Evolutionary conservation across 2,113 vertebrate species (phyloP).

Genomic region (Notiomystis cincta): DNA sequence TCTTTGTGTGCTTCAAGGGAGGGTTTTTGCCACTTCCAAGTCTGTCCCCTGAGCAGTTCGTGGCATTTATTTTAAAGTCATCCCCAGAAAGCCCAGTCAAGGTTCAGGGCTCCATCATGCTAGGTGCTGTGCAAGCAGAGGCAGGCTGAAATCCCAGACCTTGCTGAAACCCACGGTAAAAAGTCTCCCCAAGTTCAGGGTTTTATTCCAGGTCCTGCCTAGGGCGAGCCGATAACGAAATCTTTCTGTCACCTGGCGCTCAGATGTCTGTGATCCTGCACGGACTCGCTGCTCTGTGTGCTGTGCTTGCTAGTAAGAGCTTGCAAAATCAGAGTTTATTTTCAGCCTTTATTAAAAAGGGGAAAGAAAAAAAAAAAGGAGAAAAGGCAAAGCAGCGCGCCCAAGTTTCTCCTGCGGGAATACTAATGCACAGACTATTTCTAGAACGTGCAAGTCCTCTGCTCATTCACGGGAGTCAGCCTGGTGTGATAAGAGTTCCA

Average conservation of each 20-base stretch:
- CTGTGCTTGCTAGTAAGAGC: not conserved
- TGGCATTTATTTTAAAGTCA: not conserved
- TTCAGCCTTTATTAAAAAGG: conserved; percentile 15
- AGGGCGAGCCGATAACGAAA: not conserved
- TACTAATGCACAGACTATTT: not conserved
- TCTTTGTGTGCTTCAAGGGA: not conserved
- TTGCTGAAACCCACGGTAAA: not conserved
- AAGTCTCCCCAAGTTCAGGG: not conserved
- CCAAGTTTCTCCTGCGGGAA: not conserved
- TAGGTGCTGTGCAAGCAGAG: not conserved
- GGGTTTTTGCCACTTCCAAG: not conserved
- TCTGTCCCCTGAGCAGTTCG: not conserved
- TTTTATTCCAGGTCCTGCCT: conserved; percentile 17
- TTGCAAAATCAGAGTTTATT: not conserved
- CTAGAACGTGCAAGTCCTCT: conserved; percentile 11
- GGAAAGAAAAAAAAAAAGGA: not conserved
- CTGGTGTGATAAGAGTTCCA: conserved; percentile 25
- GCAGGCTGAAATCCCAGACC: conserved; percentile 10
- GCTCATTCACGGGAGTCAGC: conserved; percentile 24
- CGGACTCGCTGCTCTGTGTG: not conserved
- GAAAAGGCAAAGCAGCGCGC: not conserved
- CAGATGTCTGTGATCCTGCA: conserved; percentile 9
- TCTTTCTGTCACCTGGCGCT: conserved; percentile 15
- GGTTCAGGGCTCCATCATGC: not conserved
- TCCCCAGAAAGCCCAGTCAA: not conserved